phyloP scores from a whole-genome alignment of 2,888 invertebrate species.

The Aethes cnicana region DNA sequence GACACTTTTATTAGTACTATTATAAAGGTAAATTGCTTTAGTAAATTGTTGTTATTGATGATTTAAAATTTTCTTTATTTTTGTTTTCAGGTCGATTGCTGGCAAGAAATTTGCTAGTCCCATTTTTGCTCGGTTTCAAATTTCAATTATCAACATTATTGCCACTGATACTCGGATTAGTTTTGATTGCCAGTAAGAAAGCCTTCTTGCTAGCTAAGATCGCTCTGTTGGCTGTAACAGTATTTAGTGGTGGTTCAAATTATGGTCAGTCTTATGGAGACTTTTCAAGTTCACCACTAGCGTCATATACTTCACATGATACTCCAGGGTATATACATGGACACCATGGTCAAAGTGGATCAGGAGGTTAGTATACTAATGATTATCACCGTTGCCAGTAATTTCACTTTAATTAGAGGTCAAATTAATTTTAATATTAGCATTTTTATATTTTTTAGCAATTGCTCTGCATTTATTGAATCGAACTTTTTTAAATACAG shows the following conservation, averaged over 20 bases:
- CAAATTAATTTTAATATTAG: no score
- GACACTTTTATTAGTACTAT: no score
- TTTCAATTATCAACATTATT: constrained; percentile 89
- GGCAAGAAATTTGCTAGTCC: constrained; percentile 87
- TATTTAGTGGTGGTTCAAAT: constrained; percentile 83
- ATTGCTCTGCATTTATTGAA: no score
- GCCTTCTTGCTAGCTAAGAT: constrained; percentile 89
- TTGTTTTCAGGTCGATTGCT: constrained; percentile 86
- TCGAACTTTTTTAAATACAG: constrained; percentile 52
- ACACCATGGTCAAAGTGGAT: constrained; percentile 45
- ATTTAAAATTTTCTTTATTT: constrained; percentile 4
- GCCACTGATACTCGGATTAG: constrained; percentile 86
- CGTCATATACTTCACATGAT: constrained; percentile 64
- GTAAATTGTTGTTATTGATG: neutral
- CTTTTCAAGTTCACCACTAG: constrained; percentile 51
- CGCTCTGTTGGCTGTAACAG: constrained; percentile 86
- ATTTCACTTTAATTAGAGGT: neutral
- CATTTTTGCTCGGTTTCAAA: constrained; percentile 90
- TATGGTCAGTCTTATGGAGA: constrained; percentile 60
- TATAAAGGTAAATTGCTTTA: neutral
- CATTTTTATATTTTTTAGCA: no score
- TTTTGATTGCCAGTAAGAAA: constrained; percentile 89
- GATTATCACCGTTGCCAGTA: neutral
- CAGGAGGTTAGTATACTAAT: constrained; percentile 51
- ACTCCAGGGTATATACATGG: constrained; percentile 56